A percentile compares a stretch with the other conserved stretches of the same genome.
phyloP scores from a whole-genome alignment of 2,113 vertebrate species.

The Origma solitaria region DNA sequence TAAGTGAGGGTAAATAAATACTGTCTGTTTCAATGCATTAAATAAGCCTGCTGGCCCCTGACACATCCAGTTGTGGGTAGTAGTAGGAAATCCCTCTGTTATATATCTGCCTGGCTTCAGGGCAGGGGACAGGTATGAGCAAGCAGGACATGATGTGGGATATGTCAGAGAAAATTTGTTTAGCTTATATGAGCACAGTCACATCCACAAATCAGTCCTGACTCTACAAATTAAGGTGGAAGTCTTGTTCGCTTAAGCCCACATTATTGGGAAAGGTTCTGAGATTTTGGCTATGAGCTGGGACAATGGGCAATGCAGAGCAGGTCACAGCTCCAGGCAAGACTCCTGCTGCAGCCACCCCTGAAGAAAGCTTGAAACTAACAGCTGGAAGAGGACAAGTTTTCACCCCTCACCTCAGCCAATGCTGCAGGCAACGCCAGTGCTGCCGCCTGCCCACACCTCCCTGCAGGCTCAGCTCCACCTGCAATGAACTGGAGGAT shows the following conservation, averaged over 20 bases:
- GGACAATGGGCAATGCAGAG: background rate
- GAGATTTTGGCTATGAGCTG: background rate
- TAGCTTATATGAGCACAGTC: background rate
- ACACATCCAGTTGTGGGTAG: background rate
- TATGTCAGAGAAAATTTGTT: background rate
- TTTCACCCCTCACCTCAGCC: background rate
- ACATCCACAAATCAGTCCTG: background rate
- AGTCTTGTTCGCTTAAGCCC: background rate
- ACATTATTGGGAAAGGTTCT: accelerated
- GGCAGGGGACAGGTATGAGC: accelerated
- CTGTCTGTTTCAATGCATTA: background rate
- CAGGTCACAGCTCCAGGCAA: background rate
- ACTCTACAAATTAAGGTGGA: background rate
- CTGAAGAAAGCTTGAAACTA: background rate
- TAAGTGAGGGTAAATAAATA: background rate
- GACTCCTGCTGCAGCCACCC: background rate
- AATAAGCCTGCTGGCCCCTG: background rate
- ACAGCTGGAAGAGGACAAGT: background rate
- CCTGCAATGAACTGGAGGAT: accelerated
- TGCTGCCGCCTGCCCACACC: accelerated
- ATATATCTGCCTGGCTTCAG: background rate
- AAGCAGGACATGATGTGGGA: background rate
- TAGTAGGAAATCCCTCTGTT: background rate
- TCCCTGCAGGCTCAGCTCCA: accelerated
- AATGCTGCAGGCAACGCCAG: background rate